Base-by-base conservation (phyloP, 1,140 invertebrate genomes). In the Drosophila mauritiana region DNA sequence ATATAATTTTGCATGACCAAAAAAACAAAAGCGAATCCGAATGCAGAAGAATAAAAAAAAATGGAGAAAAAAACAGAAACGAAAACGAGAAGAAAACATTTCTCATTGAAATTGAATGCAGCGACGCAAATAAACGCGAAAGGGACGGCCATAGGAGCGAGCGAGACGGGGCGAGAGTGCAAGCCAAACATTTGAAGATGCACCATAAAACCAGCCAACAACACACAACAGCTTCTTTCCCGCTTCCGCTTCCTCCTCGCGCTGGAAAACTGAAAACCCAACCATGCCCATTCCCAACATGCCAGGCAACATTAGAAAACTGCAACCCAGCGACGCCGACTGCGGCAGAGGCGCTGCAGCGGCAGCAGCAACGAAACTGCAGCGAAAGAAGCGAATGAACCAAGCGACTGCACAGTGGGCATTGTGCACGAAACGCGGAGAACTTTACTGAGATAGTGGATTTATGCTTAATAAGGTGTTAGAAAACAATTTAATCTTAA, bases 231-330 rank as follows among this genome's bases (percentile, higher is more conserved):
- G 53, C 49, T 39, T 58, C 76, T 34, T 25, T 53, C 48, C 43
- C 59, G 25, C 40, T 57, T 73, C 34, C 64, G 43, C 54, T 53
- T 54, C 36, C 64, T 39, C 57, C 49, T 53, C 72, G 45, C 31
- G 68, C 45, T 45, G 31, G 31, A 31, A 10, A 31, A 15, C 54
- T 59, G 31, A 56, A 62, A 69, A 69, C 63, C 72, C 64, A 85
- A 86, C 82, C 82, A 85, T 85, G 82, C 78, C 82, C 82, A 86
- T 75, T 76, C 82, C 61, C 78, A 86, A 86, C 82, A 86, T 78
- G 82, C 82, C 82, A 85, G 64, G 79, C 82, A 86, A 88, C 82
- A 86, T 86, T 86, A 86, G 82, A 86, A 86, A 86, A 86, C 83
- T 86, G 82, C 81, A 85, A 81, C 80, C 65, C 65, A 62, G 40